phyloP scores from a whole-genome alignment of 1,140 invertebrate species.

The Drosophila bocqueti region DNA sequence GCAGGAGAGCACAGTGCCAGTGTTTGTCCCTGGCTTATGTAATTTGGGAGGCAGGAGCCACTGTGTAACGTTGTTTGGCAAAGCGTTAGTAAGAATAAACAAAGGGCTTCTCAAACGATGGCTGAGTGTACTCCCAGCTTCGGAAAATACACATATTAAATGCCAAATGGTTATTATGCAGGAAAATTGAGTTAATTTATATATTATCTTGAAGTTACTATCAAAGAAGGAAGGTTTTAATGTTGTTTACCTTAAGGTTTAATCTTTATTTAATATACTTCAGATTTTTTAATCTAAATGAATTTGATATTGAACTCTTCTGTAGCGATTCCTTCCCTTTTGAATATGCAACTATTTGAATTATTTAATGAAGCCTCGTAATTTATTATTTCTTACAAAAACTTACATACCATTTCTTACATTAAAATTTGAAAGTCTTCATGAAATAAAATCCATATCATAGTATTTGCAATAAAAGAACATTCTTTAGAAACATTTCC shows the following conservation, averaged over 20 bases:
- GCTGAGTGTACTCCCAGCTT: background rate
- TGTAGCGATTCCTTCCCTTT: too few species aligned
- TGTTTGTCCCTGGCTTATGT: conserved; percentile 15
- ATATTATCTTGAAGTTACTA: background rate
- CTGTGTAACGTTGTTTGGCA: conserved; percentile 18
- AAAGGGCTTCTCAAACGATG: conserved; percentile 6
- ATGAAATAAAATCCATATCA: background rate
- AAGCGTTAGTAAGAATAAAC: conserved; percentile 22
- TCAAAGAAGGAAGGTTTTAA: background rate
- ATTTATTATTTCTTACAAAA: too few species aligned
- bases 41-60: conserved; percentile 9
- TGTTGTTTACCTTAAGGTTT: background rate
- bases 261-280: background rate
- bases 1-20: background rate
- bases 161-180: conserved; percentile 15
- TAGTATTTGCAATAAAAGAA: background rate
- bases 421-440: background rate
- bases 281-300: background rate
- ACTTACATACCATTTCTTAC: background rate
- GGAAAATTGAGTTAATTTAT: background rate
- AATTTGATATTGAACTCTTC: background rate
- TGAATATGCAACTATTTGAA: too few species aligned
- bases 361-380: too few species aligned
- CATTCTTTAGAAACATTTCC: background rate
- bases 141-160: background rate